Percentiles rank a stretch among this genome's conserved stretches.
These are phyloP conservation scores for Cantharis rufa DNA, from an alignment of 2,888 invertebrate species.

Conservation along the genomic window DNA sequence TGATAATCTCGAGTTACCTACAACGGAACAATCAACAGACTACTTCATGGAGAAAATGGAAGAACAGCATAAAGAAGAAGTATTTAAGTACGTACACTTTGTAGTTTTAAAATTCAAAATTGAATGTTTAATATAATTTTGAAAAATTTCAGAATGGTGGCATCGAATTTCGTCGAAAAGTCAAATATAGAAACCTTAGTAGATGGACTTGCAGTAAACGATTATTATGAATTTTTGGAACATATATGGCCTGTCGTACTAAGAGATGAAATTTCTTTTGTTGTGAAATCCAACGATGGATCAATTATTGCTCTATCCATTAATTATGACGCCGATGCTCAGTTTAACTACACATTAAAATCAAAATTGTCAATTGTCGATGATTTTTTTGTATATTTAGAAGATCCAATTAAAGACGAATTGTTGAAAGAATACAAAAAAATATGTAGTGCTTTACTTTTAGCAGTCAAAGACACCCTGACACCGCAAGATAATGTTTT, in stretches of 20 bases:
- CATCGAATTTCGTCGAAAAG: slow-evolving; percentile 82
- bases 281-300: slow-evolving; percentile 61
- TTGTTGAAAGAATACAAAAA: slow-evolving; percentile 67
- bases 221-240: slow-evolving; percentile 72
- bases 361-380: slow-evolving; percentile 70
- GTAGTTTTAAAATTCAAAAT: no score
- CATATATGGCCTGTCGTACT: slow-evolving; percentile 72
- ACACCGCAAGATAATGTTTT: slow-evolving; percentile 75
- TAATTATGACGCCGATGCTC: slow-evolving; percentile 81
- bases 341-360: slow-evolving; percentile 71
- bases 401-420: slow-evolving; percentile 70
- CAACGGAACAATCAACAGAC: slow-evolving; percentile 40
- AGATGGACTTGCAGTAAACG: slow-evolving; percentile 66
- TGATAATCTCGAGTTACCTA: slow-evolving; percentile 36
- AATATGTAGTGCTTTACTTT: slow-evolving; percentile 84
- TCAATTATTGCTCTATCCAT: slow-evolving; percentile 69
- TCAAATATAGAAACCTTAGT: slow-evolving; percentile 83
- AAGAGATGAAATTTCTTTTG: slow-evolving; percentile 72
- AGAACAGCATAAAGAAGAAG: slow-evolving; percentile 67
- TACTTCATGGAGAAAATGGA: slow-evolving; percentile 61
- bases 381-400: slow-evolving; percentile 76
- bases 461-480: slow-evolving; percentile 73
- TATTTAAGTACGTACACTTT: slow-evolving; percentile 78
- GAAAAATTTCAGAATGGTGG: slow-evolving; percentile 69
- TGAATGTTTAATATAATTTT: no score